A percentile compares a stretch with the other conserved stretches of the same genome.
Conservation (phyloP, 2,113 vertebrate species). For the Cyanocitta stelleri region DNA sequence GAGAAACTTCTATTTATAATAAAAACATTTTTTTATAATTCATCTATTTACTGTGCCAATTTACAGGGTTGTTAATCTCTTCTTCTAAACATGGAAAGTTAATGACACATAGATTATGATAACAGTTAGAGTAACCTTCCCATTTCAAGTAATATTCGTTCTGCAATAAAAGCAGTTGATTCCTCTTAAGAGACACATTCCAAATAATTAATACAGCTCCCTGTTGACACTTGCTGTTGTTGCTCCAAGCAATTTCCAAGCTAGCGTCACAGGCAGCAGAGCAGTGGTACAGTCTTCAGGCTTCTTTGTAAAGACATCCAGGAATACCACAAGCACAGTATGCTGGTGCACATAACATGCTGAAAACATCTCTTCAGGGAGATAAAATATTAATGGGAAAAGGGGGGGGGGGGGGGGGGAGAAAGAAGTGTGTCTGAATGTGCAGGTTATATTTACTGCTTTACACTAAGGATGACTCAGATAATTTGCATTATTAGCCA, state of each 20-base stretch:
- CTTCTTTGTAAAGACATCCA: slow-evolving; percentile 57
- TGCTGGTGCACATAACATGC: slow-evolving; percentile 12
- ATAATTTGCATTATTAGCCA: slow-evolving; percentile 56
- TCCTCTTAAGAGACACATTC: slow-evolving; percentile 77
- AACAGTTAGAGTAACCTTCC: slow-evolving; percentile 74
- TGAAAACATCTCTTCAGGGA: slow-evolving; percentile 39
- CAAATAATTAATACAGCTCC: slow-evolving; percentile 81
- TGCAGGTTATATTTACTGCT: slow-evolving; percentile 21
- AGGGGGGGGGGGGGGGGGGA: no score
- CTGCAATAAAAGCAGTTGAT: slow-evolving; percentile 73
- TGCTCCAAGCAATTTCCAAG: slow-evolving; percentile 64
- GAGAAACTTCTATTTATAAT: slow-evolving; percentile 31
- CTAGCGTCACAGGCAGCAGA: slow-evolving; percentile 29
- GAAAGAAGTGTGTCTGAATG: not conserved
- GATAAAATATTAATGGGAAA: slow-evolving; percentile 23
- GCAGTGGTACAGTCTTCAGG: not conserved
- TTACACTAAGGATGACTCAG: slow-evolving; percentile 10
- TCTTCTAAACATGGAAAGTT: slow-evolving; percentile 74
- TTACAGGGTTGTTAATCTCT: slow-evolving; percentile 72
- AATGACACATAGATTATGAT: slow-evolving; percentile 75
- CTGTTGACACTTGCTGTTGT: slow-evolving; percentile 67
- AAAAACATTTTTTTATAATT: slow-evolving; percentile 54
- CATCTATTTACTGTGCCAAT: slow-evolving; percentile 64
- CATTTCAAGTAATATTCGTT: slow-evolving; percentile 71
- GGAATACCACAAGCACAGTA: slow-evolving; percentile 37